Percentiles rank a stretch among this genome's conserved stretches.
Conservation (phyloP, 2,797 vertebrate genomes). For the Etheostoma perlongum region DNA sequence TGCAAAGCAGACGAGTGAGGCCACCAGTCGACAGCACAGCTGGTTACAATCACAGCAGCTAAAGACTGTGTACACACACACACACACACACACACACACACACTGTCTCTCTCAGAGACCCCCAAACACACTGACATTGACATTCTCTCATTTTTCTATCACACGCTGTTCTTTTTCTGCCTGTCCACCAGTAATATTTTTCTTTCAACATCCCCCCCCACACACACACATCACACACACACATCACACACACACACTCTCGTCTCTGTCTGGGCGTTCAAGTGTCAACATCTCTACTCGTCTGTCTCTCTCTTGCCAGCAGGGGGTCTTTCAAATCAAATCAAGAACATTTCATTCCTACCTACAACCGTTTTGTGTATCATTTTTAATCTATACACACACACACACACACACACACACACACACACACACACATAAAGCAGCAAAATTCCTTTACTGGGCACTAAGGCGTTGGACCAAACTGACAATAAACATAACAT, state of each 20-base stretch:
- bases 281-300: conserved; percentile 10
- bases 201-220: neutral
- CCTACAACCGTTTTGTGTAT: neutral
- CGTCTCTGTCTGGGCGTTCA: neutral
- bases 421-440: too few relatives aligned
- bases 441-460: conserved; percentile 3
- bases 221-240: too few relatives aligned
- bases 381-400: too few relatives aligned
- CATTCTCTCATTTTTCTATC: conserved; percentile 36
- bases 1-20: conserved; percentile 63
- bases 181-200: neutral
- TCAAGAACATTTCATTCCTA: neutral
- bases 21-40: conserved; percentile 77
- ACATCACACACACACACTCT: neutral
- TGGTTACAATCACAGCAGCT: conserved; percentile 82
- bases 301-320: neutral
- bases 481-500: too few relatives aligned
- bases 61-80: conserved; percentile 38
- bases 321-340: conserved; percentile 10
- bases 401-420: too few relatives aligned
- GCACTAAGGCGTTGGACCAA: too few relatives aligned
- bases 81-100: conserved; percentile 15
- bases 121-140: conserved; percentile 30
- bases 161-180: conserved; percentile 18
- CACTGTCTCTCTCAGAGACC: conserved; percentile 1